A percentile compares a stretch with the other conserved stretches of the same genome.
These are phyloP conservation scores for Notamacropus eugenii DNA, from an alignment of 2,797 vertebrate species.

Conservation along the genomic window DNA sequence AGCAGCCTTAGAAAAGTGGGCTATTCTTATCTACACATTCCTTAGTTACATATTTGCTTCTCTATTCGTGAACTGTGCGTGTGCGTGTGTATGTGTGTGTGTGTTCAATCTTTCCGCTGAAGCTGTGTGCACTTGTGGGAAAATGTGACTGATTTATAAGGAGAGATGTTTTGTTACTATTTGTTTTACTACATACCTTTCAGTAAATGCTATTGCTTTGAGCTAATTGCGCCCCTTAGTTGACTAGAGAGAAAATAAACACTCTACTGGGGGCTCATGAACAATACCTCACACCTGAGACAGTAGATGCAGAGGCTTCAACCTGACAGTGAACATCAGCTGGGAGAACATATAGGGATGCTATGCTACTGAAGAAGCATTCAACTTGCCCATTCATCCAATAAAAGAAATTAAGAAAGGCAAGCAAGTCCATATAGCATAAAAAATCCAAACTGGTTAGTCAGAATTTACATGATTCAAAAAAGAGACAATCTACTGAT, in stretches of 20 bases:
- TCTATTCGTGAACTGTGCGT: neutral
- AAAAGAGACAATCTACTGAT: neutral
- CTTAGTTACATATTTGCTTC: neutral
- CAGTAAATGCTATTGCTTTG: neutral
- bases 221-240: neutral
- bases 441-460: neutral
- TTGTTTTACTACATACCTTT: neutral
- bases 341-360: neutral
- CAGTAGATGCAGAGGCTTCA: neutral
- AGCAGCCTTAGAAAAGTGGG: neutral
- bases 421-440: neutral
- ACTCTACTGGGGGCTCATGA: neutral
- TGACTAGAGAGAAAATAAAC: neutral
- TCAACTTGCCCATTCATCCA: neutral
- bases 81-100: neutral
- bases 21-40: neutral
- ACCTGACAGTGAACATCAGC: neutral
- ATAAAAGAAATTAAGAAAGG: neutral
- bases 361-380: neutral
- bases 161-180: neutral
- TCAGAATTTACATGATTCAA: neutral
- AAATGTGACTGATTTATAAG: neutral
- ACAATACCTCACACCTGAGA: neutral
- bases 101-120: neutral
- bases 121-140: neutral